These are phyloP conservation scores for Julus scandinavius DNA, from an alignment of 2,888 invertebrate genomes.

Conservation along the genomic window DNA sequence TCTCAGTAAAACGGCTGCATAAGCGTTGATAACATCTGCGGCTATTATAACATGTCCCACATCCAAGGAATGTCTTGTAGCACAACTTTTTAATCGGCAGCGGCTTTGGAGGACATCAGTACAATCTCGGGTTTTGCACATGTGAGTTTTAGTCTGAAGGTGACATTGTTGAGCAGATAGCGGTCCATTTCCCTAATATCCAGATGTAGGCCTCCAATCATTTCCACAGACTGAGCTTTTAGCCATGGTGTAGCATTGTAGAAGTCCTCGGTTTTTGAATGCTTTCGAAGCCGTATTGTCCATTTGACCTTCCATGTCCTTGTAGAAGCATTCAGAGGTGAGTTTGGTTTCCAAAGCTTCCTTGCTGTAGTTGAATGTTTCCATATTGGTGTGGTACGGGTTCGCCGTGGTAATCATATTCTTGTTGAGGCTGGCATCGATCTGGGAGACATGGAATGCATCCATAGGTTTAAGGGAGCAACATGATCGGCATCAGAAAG, in stretches of 20 bases:
- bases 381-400: slow-evolving; percentile 21
- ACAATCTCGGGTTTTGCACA: slow-evolving; percentile 11
- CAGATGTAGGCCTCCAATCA: neutral
- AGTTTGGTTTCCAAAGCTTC: neutral
- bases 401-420: neutral
- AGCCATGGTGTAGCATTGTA: neutral
- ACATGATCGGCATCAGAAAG: neutral
- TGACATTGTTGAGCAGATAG: neutral
- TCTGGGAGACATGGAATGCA: slow-evolving; percentile 30
- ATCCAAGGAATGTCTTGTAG: slow-evolving; percentile 59
- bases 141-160: neutral
- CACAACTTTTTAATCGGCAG: slow-evolving; percentile 56
- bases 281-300: no score
- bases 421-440: neutral
- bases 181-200: slow-evolving; percentile 3
- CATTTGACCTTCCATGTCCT: neutral
- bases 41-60: slow-evolving; percentile 59
- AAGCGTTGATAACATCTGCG: slow-evolving; percentile 59
- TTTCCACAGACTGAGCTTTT: neutral
- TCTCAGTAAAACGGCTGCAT: slow-evolving; percentile 59
- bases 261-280: neutral
- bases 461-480: neutral
- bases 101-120: slow-evolving; percentile 60
- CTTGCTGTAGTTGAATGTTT: slow-evolving; percentile 21
- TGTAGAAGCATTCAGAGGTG: neutral